Conservation (phyloP, 2,888 invertebrate species). For the Pandemis corylana region DNA sequence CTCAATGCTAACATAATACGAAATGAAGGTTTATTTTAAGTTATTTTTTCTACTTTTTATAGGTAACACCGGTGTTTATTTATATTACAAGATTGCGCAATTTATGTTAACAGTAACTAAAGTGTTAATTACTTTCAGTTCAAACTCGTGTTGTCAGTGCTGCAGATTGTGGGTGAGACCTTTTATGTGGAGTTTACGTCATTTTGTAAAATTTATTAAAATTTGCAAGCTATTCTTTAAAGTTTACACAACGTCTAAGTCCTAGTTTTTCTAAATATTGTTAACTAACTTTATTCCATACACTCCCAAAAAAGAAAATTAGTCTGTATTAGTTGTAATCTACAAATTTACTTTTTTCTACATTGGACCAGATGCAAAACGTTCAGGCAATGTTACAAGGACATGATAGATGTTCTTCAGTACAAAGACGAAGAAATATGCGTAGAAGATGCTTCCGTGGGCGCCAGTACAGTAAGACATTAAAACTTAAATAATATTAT, state of each 20-base stretch:
- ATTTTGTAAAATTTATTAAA: neutral
- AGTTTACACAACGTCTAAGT: too few species aligned
- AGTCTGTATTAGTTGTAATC: too few species aligned
- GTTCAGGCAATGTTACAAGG: constrained; percentile 59
- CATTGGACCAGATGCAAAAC: constrained; percentile 62
- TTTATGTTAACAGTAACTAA: neutral
- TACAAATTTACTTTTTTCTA: neutral
- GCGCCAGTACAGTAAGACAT: constrained; percentile 65
- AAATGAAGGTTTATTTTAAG: constrained; percentile 10
- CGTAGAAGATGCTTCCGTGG: constrained; percentile 67
- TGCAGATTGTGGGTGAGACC: constrained; percentile 9
- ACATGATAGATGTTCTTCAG: constrained; percentile 61
- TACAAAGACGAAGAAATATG: constrained; percentile 65
- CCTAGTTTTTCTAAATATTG: too few species aligned
- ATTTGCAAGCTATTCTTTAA: too few species aligned
- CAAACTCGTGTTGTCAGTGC: neutral
- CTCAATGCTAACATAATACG: neutral
- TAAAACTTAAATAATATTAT: neutral
- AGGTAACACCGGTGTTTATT: constrained; percentile 1
- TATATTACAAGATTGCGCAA: neutral
- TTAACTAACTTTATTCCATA: too few species aligned
- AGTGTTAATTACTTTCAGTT: constrained; percentile 3
- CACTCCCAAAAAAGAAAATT: too few species aligned
- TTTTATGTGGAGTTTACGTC: neutral
- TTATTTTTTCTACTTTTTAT: neutral